Evolutionary conservation across 2,888 invertebrate species (phyloP), one percentile per base, ranked within the genome.

Genomic region (Altica lythri): DNA sequence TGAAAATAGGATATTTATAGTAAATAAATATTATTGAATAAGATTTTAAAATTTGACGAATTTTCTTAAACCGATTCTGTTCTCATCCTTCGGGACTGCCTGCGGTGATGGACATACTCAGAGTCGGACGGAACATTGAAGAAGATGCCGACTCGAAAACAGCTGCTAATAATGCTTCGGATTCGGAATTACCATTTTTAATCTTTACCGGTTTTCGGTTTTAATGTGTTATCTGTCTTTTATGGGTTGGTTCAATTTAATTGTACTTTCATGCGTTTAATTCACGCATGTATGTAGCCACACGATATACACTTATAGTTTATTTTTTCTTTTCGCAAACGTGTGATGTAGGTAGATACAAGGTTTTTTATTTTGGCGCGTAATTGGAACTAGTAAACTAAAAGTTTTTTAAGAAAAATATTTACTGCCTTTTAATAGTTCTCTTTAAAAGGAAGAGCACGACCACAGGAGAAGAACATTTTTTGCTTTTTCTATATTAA

Each of bases 81-180:
- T 59, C 56, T 55, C 56, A 57, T 45, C 55, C 47, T 46, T 56
- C 51, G 30, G 50, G 58, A 50, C 53, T 58, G 55, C 59, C 57
- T 59, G 46, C 55, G 45, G 32, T 49, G 50, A 38, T 38, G 30
- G 45, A 49, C 48, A 32, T 30, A 37, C 14, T 16, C 34, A 16
- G 10, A 34, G 18, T 19, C n/a, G 22, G 45, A 32, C 22, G 34
- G 34, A 45, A 34, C 30, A 32, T 16, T 35, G 35, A 46, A 46
- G 46, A 46, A 34, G 22, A 35, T 42, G 35, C 42, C 40, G 30
- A 16, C 34, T 30, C 25, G 42, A 38, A 45, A 52, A 46, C 52
- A 52, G 52, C 54, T 48, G 49, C 44, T 49, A 49, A 40, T 49
- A 37, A 45, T 43, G 53, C 53, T 47, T 35, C 29, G 52, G 45